Conservation (phyloP, 2,113 vertebrate species). For the Tragelaphus buxtoni region DNA sequence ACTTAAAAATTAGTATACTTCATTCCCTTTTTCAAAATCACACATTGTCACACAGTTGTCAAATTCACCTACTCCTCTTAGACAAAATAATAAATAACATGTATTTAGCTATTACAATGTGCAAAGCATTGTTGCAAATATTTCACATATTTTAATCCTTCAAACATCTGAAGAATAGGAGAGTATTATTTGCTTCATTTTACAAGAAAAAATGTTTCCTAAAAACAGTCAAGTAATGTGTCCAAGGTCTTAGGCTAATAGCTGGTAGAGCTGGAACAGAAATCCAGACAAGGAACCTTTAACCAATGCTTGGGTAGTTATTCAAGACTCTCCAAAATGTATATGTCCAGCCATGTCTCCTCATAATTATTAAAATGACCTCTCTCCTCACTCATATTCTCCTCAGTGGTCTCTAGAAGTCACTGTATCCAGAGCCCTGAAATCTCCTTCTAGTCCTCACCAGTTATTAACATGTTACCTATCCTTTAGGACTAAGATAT, state of each 20-base stretch:
- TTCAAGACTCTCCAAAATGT: background rate
- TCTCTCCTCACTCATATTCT: background rate
- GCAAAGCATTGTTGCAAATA: background rate
- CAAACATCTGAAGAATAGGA: background rate
- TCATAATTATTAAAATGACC: background rate
- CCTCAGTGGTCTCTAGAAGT: background rate
- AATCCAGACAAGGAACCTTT: background rate
- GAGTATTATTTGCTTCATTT: background rate
- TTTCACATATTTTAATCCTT: background rate
- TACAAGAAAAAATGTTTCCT: background rate
- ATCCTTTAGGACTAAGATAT: background rate
- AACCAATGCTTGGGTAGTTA: background rate
- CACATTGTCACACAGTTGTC: background rate
- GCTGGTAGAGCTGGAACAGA: background rate
- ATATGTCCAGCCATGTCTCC: background rate
- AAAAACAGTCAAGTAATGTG: background rate
- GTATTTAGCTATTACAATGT: background rate
- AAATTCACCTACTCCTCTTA: background rate
- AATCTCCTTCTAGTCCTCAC: background rate
- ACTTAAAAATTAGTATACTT: background rate
- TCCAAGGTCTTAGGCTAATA: background rate
- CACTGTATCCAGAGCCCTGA: background rate
- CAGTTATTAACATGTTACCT: background rate
- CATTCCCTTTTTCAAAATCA: background rate
- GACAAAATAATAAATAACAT: background rate